Conservation (phyloP, 92 coral and sea anemone species). For the Phymanthus crucifer region DNA sequence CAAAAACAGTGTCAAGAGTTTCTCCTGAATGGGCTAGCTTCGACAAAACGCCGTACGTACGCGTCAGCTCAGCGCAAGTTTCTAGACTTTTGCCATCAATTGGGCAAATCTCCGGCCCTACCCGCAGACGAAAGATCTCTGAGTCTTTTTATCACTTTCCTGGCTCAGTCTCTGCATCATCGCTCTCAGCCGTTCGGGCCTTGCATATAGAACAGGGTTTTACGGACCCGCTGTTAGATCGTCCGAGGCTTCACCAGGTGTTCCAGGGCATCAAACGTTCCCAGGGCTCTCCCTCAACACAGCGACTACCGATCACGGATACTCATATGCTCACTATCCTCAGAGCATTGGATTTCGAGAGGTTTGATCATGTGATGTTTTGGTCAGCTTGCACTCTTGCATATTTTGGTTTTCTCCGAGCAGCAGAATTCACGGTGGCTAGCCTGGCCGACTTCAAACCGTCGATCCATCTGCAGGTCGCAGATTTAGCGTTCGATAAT, state of each 20-base stretch:
- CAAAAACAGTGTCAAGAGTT: slow-evolving; percentile 1
- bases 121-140: neutral
- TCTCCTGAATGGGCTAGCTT: neutral
- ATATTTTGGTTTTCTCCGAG: neutral
- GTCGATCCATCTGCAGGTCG: neutral
- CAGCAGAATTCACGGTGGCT: too few relatives aligned
- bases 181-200: too few relatives aligned
- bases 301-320: neutral
- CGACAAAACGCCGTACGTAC: too few relatives aligned
- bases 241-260: too few relatives aligned
- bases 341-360: neutral
- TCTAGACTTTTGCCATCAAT: neutral
- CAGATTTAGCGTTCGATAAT: slow-evolving; percentile 1
- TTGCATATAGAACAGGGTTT: neutral
- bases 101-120: neutral
- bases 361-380: neutral
- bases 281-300: neutral
- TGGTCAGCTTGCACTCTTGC: neutral
- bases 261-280: neutral
- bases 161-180: too few relatives aligned
- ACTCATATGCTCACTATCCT: neutral
- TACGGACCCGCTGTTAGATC: too few relatives aligned
- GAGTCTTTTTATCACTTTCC: neutral
- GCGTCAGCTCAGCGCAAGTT: too few relatives aligned
- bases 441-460: neutral